Evolutionary conservation across 2,113 vertebrate species (phyloP).

Genomic region (Addax nasomaculatus): DNA sequence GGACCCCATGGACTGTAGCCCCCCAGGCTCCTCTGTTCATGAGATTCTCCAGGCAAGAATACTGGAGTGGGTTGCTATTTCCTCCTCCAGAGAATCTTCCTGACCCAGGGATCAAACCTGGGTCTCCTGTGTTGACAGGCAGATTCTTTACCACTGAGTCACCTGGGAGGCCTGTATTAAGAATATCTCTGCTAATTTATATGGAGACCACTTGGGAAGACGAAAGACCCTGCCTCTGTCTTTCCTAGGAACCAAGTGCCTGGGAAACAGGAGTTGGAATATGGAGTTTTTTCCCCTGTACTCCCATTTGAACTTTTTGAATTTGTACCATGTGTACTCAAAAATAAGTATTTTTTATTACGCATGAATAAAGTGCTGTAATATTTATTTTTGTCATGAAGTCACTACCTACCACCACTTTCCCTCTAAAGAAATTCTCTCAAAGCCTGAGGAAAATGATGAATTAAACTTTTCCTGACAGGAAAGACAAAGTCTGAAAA

Average conservation of each 20-base stretch:
- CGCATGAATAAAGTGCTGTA: neutral
- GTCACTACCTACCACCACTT: neutral
- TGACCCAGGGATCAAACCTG: neutral
- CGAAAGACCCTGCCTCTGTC: neutral
- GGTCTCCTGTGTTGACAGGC: neutral
- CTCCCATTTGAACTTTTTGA: neutral
- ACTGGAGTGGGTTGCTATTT: neutral
- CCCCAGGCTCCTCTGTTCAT: neutral
- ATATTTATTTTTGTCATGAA: neutral
- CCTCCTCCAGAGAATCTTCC: neutral
- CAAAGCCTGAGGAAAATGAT: constrained; percentile 19
- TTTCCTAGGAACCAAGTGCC: neutral
- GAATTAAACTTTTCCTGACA: constrained; percentile 28
- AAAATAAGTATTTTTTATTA: neutral
- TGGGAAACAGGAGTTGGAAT: too few species aligned
- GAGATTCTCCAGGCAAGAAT: neutral
- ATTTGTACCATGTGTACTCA: neutral
- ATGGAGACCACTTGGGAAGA: neutral
- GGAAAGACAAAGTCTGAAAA: neutral
- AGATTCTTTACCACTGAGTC: neutral
- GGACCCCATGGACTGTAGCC: neutral
- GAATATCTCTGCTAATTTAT: neutral
- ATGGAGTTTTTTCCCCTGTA: neutral
- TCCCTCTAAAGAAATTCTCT: neutral
- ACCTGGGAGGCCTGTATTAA: neutral